A percentile compares a stretch with the other conserved stretches of the same genome.
These are phyloP conservation scores for Oreohelix idahoensis DNA, from an alignment of 1,140 invertebrate species.

Conservation along the genomic window DNA sequence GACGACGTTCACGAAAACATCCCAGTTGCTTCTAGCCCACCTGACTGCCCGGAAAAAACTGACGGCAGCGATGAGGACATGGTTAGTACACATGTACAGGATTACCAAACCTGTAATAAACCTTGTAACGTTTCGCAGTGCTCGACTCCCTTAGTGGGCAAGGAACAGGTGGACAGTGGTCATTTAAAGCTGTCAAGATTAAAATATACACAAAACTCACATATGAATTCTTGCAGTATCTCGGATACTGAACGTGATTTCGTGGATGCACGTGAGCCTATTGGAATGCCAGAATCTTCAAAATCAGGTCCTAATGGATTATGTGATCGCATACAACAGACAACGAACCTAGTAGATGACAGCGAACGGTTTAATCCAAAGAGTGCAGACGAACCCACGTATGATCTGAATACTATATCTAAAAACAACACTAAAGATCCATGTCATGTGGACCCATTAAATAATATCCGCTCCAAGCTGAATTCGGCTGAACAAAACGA, in stretches of 20 bases:
- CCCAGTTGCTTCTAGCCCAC: too few relatives aligned
- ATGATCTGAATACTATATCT: neutral
- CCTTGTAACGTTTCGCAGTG: too few relatives aligned
- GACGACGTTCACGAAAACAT: too few relatives aligned
- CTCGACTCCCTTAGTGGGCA: neutral
- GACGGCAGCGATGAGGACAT: too few relatives aligned
- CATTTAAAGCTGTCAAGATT: conserved; percentile 12
- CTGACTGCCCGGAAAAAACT: too few relatives aligned
- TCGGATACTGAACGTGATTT: conserved; percentile 27
- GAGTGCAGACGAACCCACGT: neutral
- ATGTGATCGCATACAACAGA: neutral
- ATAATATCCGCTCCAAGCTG: too few relatives aligned
- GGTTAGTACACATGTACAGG: too few relatives aligned
- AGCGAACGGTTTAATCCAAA: neutral
- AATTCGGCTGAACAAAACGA: too few relatives aligned
- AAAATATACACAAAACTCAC: conserved; percentile 9
- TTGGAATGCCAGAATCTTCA: neutral
- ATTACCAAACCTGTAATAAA: too few relatives aligned
- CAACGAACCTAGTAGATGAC: neutral
- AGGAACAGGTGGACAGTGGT: neutral
- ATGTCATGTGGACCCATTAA: neutral
- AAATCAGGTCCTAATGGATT: neutral
- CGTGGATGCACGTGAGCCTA: neutral
- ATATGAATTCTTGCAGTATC: neutral
- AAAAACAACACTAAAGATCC: neutral